Evolutionary conservation across 2,797 vertebrate species (phyloP).

Genomic region (Ambastaia sidthimunki): DNA sequence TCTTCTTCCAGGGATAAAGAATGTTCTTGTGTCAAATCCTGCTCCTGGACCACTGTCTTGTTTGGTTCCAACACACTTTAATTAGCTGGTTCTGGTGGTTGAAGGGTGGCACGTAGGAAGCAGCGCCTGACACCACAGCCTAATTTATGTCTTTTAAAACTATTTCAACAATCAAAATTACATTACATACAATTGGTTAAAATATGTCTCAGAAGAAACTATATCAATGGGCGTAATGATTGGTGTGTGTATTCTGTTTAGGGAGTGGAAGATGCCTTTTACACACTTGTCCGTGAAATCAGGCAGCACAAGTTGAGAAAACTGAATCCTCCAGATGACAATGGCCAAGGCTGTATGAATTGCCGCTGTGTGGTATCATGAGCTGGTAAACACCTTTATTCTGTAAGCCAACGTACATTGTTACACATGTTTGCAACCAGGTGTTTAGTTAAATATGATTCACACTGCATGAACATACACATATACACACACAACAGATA

Average conservation of each 20-base stretch:
- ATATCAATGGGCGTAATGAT: neutral
- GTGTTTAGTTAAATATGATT: neutral
- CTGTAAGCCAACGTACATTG: neutral
- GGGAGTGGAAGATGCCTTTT: conserved; percentile 99
- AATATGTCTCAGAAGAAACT: neutral
- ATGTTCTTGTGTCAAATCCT: neutral
- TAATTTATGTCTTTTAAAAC: too few species aligned
- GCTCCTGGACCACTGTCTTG: too few species aligned
- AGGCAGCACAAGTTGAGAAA: conserved; percentile 95
- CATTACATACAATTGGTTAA: neutral
- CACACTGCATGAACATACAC: neutral
- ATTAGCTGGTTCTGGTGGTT: too few species aligned
- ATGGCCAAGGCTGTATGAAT: conserved; percentile 93
- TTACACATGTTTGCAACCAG: neutral
- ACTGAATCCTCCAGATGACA: conserved; percentile 94
- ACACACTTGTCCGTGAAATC: conserved; percentile 96
- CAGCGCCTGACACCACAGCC: too few species aligned
- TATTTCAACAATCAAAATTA: neutral
- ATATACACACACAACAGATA: neutral
- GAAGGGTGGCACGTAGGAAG: too few species aligned
- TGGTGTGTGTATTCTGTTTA: conserved; percentile 65
- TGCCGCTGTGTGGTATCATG: conserved; percentile 97
- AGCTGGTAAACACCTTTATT: conserved; percentile 69
- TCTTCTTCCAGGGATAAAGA: neutral
- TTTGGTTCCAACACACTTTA: too few species aligned